These are phyloP conservation scores for Nomada lathburiana DNA, from an alignment of 2,888 invertebrate species.

Conservation along the genomic window DNA sequence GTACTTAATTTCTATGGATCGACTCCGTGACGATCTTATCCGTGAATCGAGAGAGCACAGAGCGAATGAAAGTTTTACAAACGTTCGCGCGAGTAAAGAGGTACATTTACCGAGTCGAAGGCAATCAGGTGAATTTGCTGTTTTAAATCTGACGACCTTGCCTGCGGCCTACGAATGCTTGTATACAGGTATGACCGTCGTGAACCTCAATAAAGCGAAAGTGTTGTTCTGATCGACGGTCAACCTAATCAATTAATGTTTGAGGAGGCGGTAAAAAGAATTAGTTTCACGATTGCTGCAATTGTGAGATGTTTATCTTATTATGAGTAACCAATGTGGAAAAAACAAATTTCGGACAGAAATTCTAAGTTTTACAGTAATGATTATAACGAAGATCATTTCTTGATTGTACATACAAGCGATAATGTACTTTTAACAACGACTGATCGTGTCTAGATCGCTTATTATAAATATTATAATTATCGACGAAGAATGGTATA, in stretches of 20 bases:
- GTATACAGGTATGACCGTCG: constrained; percentile 22
- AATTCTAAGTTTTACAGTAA: no score
- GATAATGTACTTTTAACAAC: background rate
- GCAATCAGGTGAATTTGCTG: constrained; percentile 57
- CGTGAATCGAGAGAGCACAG: constrained; percentile 35
- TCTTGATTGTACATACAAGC: no score
- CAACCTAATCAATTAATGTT: background rate
- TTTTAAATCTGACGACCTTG: constrained; percentile 59
- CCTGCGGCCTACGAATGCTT: constrained; percentile 50
- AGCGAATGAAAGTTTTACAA: constrained; percentile 50
- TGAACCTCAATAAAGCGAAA: constrained; percentile 47
- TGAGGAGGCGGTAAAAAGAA: background rate
- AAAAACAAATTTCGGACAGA: no score
- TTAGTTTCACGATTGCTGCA: no score
- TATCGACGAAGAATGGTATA: background rate
- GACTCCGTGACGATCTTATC: constrained; percentile 37
- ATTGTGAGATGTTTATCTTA: no score
- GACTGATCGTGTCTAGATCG: background rate
- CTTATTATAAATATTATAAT: background rate
- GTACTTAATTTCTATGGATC: constrained; percentile 44
- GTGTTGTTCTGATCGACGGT: constrained; percentile 14
- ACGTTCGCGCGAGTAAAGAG: constrained; percentile 22
- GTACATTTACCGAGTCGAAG: constrained; percentile 36
- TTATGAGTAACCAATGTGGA: no score
- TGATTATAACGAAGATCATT: no score